Evolutionary conservation across 2,888 invertebrate species (phyloP), one percentile per base, ranked within the genome.

Genomic region (Ophion ventricosus): DNA sequence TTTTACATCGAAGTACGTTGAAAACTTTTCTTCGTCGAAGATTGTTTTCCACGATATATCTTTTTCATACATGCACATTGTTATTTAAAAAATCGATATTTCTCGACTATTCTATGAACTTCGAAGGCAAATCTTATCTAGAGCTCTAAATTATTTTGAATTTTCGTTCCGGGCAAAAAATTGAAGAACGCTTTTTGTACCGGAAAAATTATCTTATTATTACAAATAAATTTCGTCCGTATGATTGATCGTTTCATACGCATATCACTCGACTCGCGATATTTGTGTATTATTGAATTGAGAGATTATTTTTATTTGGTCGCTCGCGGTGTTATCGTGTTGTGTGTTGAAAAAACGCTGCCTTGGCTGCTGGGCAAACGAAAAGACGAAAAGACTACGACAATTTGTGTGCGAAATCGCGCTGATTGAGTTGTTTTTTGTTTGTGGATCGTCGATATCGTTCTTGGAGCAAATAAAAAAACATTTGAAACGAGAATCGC

Each of bases 281-380:
- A 14, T 49, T 49, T 4, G 49, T 17, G 49, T 49, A 17, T 49
- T 43, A 17, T 49, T 49, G 49, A 49, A n/a, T 67, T 17, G 67
- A 17, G 49, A 67, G 17, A 67, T 49, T 67, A 67, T 67, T 67
- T 26, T 49, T 67, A 49, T 67, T 26, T 49, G 25, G 49, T 67
- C 67, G 23, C n/a, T 43, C 43, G 5, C 43, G 49, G 8, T 0
- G 49, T 67, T 67, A 67, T 67, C 67, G 49, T 49, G 25, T 17
- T 25, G 17, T 26, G 17, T 67, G 49, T n/a, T 49, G 40, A 25
- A 43, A 25, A 14, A 23, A 67, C 14, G 49, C 17, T 67, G 49
- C 26, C 23, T 49, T 49, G 67, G 25, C 17, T 17, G 67, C 2
- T 26, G 25, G 25, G 14, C 49, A 49, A 49, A 49, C 49, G 49